Evolutionary conservation across 2,888 invertebrate species (phyloP).

Genomic region (Drosophila neotestacea): DNA sequence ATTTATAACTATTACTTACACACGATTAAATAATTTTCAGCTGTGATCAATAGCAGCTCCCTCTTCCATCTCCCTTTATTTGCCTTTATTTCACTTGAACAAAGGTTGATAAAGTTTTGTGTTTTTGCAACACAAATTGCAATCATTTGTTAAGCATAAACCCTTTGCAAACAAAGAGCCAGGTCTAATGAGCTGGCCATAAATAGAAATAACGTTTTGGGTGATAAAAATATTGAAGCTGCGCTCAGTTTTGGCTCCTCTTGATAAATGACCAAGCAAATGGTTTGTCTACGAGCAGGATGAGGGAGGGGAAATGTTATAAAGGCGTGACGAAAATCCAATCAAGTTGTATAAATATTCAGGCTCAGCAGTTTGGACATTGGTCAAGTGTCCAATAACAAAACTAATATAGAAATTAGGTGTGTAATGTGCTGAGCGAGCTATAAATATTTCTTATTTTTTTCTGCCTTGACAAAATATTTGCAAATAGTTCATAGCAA

Average conservation of each 20-base stretch:
- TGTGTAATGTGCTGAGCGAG: conserved; percentile 80
- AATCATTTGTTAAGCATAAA: conserved; percentile 70
- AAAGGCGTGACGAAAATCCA: conserved; percentile 81
- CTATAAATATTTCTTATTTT: conserved; percentile 70
- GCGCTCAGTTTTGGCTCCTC: conserved; percentile 11
- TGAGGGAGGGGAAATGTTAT: background rate
- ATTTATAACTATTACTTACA: conserved; percentile 78
- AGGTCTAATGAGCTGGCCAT: conserved; percentile 66
- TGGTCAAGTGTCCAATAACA: conserved; percentile 46
- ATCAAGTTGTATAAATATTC: conserved; percentile 76
- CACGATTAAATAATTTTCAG: conserved; percentile 80
- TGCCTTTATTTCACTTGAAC: background rate
- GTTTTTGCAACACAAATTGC: conserved; percentile 60
- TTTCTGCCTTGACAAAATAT: conserved; percentile 65
- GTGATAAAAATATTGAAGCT: conserved; percentile 53
- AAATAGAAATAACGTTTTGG: conserved; percentile 37
- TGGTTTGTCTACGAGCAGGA: conserved; percentile 12
- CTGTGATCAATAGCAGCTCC: conserved; percentile 26
- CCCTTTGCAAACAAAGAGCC: conserved; percentile 65
- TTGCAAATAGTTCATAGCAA: conserved; percentile 57
- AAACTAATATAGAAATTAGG: conserved; percentile 81
- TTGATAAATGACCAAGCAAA: conserved; percentile 65
- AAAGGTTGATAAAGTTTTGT: conserved; percentile 23
- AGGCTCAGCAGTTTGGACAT: conserved; percentile 33
- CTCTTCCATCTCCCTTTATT: background rate